Evolutionary conservation across 1,140 invertebrate species (phyloP).

Genomic region (Drosophila ficusphila): DNA sequence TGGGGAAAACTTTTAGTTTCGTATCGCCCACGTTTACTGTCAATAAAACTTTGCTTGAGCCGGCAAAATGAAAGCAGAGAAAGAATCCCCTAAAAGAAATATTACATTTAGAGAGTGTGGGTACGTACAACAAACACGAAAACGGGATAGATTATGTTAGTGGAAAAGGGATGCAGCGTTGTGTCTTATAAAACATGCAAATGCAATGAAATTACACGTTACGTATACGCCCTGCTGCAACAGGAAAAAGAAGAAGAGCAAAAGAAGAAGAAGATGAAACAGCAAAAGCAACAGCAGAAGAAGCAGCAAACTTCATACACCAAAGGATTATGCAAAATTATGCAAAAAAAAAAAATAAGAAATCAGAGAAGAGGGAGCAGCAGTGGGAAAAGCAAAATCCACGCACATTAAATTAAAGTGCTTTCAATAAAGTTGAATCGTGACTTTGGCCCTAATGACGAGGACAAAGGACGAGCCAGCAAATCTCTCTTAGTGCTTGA

Average conservation of each 20-base stretch:
- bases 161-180: neutral
- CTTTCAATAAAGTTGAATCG: constrained; percentile 82
- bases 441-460: constrained; percentile 76
- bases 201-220: constrained; percentile 81
- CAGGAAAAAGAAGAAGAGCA: constrained; percentile 12
- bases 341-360: constrained; percentile 48
- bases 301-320: constrained; percentile 25
- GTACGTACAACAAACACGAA: constrained; percentile 34
- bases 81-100: constrained; percentile 21
- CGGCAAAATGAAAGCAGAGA: constrained; percentile 39
- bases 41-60: constrained; percentile 77
- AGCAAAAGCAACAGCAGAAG: neutral
- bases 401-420: constrained; percentile 82
- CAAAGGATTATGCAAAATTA: constrained; percentile 82
- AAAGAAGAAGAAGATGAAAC: constrained; percentile 5
- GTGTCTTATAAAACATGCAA: constrained; percentile 72
- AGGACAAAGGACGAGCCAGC: constrained; percentile 34
- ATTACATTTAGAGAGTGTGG: constrained; percentile 9
- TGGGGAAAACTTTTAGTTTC: constrained; percentile 69
- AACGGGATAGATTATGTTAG: constrained; percentile 55
- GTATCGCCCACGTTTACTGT: constrained; percentile 77
- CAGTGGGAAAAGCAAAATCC: constrained; percentile 56
- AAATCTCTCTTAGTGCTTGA: constrained; percentile 52
- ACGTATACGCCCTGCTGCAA: constrained; percentile 75
- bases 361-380: neutral